Base-by-base conservation (phyloP, 1,140 invertebrate genomes). In the Brachionus angularis region DNA sequence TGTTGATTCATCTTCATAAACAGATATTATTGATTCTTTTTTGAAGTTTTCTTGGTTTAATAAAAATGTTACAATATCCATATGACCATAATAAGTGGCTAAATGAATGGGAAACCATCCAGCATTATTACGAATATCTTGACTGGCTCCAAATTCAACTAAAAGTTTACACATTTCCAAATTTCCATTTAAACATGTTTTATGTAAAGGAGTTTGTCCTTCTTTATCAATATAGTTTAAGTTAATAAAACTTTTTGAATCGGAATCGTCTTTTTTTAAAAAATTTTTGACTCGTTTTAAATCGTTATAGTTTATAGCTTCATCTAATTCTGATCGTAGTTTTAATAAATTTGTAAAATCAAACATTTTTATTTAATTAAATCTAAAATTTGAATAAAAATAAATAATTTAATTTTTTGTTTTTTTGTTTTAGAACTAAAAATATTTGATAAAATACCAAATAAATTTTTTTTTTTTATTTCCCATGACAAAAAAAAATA, bases 61-160 rank as follows among this genome's bases (percentile, higher is more conserved):
- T 25, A 70, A 44, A 52, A 44, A 70, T 8, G 34, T 50, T 16
- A 70, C 67, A 31, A 70, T 50, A 7, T 50, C 46, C 8, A 34
- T 50, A 25, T 36, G 18, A 39, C 67, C 67, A 52, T 29, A 25
- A 50, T 52, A 70, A 27, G 23, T 39, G 2, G 67, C 67, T 21
- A 50, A 8, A 18, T 70, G 67, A 29, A 70, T 52, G 1, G 67
- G 67, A 25, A 34, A 50, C 67, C 67, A 70, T 16, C 67, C 67
- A n/a, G 3, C n/a, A 1, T n/a, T 14, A 42, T 70, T 70, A 3
- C 29, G 27, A 7, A 70, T 50, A 3, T 14, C 10, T 50, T 70
- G 31, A 53, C 67, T 50, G 0, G 46, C 31, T 5, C 67, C 67
- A 27, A 33, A 50, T 21, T 70, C 67, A 1, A 70, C 50, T n/a